Percentiles rank a stretch among this genome's conserved stretches.
Evolutionary conservation across 2,888 invertebrate genomes (phyloP).

Genomic region (Acronicta psi): DNA sequence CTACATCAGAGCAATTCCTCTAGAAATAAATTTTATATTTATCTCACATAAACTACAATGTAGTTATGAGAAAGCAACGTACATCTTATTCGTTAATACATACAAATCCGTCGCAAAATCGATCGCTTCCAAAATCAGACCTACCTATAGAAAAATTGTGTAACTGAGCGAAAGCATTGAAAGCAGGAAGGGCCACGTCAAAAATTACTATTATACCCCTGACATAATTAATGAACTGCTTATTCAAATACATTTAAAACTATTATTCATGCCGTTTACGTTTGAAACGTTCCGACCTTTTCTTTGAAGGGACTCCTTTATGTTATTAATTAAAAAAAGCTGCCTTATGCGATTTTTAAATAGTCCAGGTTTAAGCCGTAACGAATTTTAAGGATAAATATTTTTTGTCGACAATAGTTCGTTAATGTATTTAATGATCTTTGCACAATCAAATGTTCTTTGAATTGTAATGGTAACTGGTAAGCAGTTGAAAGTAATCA

Average conservation of each 20-base stretch:
- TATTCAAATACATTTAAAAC: slow-evolving; percentile 89
- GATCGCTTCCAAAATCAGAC: slow-evolving; percentile 47
- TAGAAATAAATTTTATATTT: too few species aligned
- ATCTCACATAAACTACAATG: background rate
- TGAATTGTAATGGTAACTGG: slow-evolving; percentile 31
- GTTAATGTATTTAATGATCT: slow-evolving; percentile 52
- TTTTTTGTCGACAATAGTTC: slow-evolving; percentile 65
- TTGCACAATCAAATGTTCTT: slow-evolving; percentile 49
- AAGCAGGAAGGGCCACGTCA: slow-evolving; percentile 88
- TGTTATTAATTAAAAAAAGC: slow-evolving; percentile 83
- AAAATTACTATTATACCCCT: slow-evolving; percentile 86
- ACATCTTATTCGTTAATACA: slow-evolving; percentile 8
- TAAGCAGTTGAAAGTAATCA: slow-evolving; percentile 32
- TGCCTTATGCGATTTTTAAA: slow-evolving; percentile 80
- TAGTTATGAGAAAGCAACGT: background rate
- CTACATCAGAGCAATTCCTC: too few species aligned
- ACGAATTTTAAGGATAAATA: slow-evolving; percentile 76
- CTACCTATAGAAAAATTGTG: slow-evolving; percentile 77
- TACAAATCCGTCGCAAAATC: slow-evolving; percentile 8
- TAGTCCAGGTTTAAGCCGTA: slow-evolving; percentile 62
- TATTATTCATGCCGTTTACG: slow-evolving; percentile 88
- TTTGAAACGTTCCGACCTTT: slow-evolving; percentile 86
- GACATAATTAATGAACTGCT: slow-evolving; percentile 88
- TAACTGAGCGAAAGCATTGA: slow-evolving; percentile 82
- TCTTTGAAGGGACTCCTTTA: slow-evolving; percentile 81